Evolutionary conservation across 2,888 invertebrate species (phyloP), one percentile per base, ranked within the genome.

Genomic region (Oeneis ivallda): DNA sequence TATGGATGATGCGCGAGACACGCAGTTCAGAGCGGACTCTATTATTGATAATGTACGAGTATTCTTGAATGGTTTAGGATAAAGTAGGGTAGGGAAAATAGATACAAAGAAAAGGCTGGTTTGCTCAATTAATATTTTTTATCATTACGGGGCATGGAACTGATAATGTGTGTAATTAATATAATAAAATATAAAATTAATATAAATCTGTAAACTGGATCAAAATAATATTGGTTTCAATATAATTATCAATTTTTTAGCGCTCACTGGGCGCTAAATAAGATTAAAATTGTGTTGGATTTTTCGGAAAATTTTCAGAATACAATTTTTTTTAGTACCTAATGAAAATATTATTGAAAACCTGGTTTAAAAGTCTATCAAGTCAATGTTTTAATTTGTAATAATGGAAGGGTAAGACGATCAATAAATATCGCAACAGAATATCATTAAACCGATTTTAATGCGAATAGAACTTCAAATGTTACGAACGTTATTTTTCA

Each of bases 111-210:
- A 53, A 53, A 56, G 56, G 56, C 56, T 56, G 45, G 58, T 58
- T 26, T 47, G 58, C 47, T 58, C 58, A 58, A 58, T 58, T 58
- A 43, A n/a, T 45, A 15, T n/a, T 43, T 43, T 52, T 52, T 32
- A 26, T 50, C 26, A 26, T 26, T 50, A 26, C 47, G 34, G 45
- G 45, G 15, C 10, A 58, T 58, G 32, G 45, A 45, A 47, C 47
- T 58, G 58, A 45, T 58, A 45, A 45, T 45, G 39, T 19, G 19
- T 15, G 13, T 19, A 50, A 50, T 26, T 11, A 41, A 53, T 10
- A 15, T 9, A 7, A n/a, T n/a, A 13, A 52, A 59, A 50, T 50
- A 11, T 50, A 19, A 37, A 8, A 37, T 37, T 37, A 37, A 8
- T 37, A 37, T 37, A 7, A 34, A 34, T 34, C 32, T 34, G 32